Conservation (phyloP, 2,113 vertebrate species). For the Gobio gobio region DNA sequence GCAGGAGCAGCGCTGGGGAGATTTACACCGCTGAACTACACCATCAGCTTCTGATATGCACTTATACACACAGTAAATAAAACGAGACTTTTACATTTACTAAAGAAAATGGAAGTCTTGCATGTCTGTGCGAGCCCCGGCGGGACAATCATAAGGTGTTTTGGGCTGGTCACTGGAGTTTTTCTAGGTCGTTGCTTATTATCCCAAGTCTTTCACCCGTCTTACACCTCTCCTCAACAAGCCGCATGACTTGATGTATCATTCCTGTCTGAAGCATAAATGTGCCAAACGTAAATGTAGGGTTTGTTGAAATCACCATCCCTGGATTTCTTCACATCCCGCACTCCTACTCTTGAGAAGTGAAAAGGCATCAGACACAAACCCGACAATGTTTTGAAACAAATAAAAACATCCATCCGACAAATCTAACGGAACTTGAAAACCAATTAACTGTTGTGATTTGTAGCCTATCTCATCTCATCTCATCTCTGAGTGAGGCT, state of each 20-base stretch:
- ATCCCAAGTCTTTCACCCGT: neutral
- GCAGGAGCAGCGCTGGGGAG: too few relatives aligned
- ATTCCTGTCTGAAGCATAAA: too few relatives aligned
- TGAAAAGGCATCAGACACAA: neutral
- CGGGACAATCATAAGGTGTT: neutral
- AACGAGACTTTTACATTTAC: neutral
- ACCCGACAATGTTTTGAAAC: neutral
- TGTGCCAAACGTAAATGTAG: too few relatives aligned
- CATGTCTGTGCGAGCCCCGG: neutral
- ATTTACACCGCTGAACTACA: too few relatives aligned
- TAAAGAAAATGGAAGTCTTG: neutral
- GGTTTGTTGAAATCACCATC: neutral
- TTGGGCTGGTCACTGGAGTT: neutral
- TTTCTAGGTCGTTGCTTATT: neutral
- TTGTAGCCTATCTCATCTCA: conserved; percentile 3
- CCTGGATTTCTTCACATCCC: neutral
- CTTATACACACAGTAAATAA: neutral
- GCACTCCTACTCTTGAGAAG: neutral
- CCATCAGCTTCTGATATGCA: neutral
- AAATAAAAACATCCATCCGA: neutral
- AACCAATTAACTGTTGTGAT: conserved; percentile 35
- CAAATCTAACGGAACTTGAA: neutral
- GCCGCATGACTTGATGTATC: too few relatives aligned
- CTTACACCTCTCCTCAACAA: too few relatives aligned
- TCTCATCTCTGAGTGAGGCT: conserved; percentile 5